phyloP scores from a whole-genome alignment of 2,888 invertebrate species.

The Fragum sueziense region DNA sequence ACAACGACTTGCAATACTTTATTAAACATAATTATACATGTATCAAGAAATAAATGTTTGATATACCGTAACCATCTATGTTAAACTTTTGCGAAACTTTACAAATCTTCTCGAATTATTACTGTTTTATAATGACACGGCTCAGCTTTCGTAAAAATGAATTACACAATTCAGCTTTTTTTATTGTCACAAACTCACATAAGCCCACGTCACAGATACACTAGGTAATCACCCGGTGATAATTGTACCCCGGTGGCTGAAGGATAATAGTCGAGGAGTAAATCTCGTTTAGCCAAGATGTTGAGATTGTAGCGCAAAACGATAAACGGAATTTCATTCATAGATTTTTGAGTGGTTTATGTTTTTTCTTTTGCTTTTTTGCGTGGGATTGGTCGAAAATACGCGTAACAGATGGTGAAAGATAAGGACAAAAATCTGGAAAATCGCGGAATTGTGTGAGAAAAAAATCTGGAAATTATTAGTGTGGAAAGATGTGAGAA shows the following conservation, averaged over 20 bases:
- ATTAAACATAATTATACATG: too few relatives aligned
- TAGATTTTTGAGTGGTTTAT: background rate
- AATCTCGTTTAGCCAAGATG: background rate
- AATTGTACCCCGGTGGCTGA: slow-evolving; percentile 3
- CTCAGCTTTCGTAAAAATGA: too few relatives aligned
- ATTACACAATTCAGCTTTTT: too few relatives aligned
- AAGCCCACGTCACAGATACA: too few relatives aligned
- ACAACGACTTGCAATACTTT: too few relatives aligned
- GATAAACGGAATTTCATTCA: slow-evolving; percentile 18
- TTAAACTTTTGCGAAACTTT: too few relatives aligned
- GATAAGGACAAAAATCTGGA: background rate
- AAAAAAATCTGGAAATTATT: background rate
- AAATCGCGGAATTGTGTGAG: background rate
- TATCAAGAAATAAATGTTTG: too few relatives aligned
- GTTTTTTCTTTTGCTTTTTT: background rate
- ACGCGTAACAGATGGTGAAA: slow-evolving; percentile 14
- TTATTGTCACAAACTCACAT: too few relatives aligned
- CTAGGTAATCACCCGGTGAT: too few relatives aligned
- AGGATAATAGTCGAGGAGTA: background rate
- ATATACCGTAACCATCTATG: too few relatives aligned
- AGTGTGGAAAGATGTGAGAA: background rate
- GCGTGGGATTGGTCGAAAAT: slow-evolving; percentile 5
- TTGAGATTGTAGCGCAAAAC: background rate
- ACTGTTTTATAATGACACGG: too few relatives aligned
- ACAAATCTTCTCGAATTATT: too few relatives aligned